Conservation (phyloP, 2,888 invertebrate genomes). For the Steinernema scapterisci region DNA sequence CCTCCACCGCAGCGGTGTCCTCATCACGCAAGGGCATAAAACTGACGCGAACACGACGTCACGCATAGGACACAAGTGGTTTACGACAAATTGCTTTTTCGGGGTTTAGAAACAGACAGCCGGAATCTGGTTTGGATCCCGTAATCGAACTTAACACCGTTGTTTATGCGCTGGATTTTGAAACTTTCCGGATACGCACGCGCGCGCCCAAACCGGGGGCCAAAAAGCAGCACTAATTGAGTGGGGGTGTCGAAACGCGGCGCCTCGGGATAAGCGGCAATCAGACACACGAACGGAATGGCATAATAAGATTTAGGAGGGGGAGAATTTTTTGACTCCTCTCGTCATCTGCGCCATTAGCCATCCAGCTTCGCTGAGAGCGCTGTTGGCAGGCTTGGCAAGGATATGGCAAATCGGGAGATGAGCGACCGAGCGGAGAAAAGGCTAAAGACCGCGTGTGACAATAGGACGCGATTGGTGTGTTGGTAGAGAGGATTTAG, state of each 20-base stretch:
- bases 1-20: no score
- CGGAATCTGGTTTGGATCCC: no score
- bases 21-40: constrained; percentile 7
- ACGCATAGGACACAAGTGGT: neutral
- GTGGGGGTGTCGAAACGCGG: constrained; percentile 3
- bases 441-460: neutral
- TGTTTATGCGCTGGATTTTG: neutral
- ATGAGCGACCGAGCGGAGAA: no score
- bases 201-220: neutral
- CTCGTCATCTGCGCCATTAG: constrained; percentile 12
- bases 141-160: neutral
- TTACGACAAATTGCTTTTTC: neutral
- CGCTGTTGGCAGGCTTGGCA: neutral
- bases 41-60: neutral
- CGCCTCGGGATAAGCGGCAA: constrained; percentile 27
- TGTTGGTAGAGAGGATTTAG: no score
- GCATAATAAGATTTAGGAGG: neutral
- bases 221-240: constrained; percentile 27
- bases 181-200: constrained; percentile 12
- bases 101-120: no score
- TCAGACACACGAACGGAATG: constrained; percentile 12
- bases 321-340: constrained; percentile 16
- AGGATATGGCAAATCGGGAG: neutral
- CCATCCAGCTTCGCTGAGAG: neutral
- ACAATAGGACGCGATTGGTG: neutral